phyloP scores from a whole-genome alignment of 2,888 invertebrate species.

The Rhagium mordax region DNA sequence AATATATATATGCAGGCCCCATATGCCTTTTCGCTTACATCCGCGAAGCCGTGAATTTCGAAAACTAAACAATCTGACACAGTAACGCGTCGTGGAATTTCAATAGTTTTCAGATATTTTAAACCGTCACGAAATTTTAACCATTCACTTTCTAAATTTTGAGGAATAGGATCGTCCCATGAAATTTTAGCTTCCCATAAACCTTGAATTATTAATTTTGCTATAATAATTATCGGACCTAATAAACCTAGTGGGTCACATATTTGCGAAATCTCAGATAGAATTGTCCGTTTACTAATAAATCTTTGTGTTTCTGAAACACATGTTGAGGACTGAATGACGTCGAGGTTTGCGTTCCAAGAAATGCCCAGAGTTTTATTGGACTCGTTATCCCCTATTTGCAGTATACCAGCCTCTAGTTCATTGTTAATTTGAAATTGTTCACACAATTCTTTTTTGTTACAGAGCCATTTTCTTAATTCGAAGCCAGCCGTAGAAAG shows the following conservation, averaged over 20 bases:
- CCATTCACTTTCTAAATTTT: too few species aligned
- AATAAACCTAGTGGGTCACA: conserved; percentile 28
- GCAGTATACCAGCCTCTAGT: too few species aligned
- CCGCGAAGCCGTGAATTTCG: too few species aligned
- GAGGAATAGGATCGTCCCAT: too few species aligned
- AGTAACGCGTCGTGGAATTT: conserved; percentile 27
- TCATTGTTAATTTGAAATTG: too few species aligned
- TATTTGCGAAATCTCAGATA: conserved; percentile 26
- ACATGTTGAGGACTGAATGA: not conserved
- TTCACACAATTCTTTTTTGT: too few species aligned
- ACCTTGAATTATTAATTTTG: too few species aligned
- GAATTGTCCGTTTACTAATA: conserved; percentile 26
- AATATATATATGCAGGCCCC: conserved; percentile 40
- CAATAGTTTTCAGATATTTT: conserved; percentile 11
- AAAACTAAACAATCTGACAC: too few species aligned
- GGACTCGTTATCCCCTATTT: too few species aligned
- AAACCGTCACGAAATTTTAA: too few species aligned
- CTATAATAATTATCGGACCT: conserved; percentile 10
- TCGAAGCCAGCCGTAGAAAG: too few species aligned
- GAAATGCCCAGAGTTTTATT: not conserved
- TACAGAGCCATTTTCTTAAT: not conserved
- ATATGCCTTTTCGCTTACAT: conserved; percentile 35
- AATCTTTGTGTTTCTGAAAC: not conserved
- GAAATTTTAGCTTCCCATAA: too few species aligned
- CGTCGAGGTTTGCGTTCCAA: not conserved